A percentile compares a stretch with the other conserved stretches of the same genome.
Evolutionary conservation across 2,113 vertebrate genomes (phyloP).

Genomic region (Daphoenositta chrysoptera): DNA sequence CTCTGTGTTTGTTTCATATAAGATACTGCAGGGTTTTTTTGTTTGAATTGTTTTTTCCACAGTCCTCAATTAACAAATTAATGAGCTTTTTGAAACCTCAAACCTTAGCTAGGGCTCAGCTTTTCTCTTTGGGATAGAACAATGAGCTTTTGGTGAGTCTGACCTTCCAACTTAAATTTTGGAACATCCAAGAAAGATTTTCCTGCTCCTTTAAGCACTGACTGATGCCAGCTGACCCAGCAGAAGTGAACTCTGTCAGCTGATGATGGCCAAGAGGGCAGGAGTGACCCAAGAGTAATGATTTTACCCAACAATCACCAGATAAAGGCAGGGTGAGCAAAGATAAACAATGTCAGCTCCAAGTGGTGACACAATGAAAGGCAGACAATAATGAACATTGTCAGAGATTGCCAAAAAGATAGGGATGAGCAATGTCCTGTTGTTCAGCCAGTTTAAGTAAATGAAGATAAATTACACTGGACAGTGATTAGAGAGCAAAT

Average conservation of each 20-base stretch:
- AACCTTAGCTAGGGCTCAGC: neutral
- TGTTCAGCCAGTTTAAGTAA: neutral
- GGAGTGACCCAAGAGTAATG: neutral
- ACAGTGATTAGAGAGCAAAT: neutral
- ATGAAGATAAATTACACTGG: conserved; percentile 13
- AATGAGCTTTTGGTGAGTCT: neutral
- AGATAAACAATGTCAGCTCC: neutral
- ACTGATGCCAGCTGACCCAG: neutral
- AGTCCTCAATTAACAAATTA: neutral
- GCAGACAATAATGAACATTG: neutral
- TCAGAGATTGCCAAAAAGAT: conserved; percentile 18
- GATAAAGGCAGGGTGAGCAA: neutral
- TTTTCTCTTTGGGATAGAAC: neutral
- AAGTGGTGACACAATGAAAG: neutral
- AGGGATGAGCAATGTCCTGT: neutral
- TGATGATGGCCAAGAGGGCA: neutral
- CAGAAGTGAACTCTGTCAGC: neutral
- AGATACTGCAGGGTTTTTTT: accelerated
- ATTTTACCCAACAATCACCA: neutral
- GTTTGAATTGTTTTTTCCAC: neutral
- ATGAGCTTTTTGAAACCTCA: neutral
- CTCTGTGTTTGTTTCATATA: neutral
- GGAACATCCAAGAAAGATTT: neutral
- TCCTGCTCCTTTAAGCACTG: neutral
- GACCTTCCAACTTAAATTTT: neutral